Evolutionary conservation across 2,113 vertebrate genomes (phyloP).

Genomic region (Callipepla squamata): DNA sequence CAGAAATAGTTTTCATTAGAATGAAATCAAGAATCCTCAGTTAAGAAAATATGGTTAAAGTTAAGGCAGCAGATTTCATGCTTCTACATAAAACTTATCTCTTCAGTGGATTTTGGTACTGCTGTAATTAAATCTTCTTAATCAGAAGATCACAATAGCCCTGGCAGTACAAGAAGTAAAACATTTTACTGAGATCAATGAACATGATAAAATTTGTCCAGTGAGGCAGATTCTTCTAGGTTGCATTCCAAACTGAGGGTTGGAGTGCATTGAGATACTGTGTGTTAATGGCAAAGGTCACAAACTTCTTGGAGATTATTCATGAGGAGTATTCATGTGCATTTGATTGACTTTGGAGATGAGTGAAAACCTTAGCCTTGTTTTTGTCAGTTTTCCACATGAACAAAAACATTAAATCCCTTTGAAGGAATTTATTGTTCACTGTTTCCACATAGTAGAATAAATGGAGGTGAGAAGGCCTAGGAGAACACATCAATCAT

Average conservation of each 20-base stretch:
- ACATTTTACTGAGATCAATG: not conserved
- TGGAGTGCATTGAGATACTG: not conserved
- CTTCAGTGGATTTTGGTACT: not conserved
- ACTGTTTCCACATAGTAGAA: not conserved
- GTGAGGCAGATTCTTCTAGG: not conserved
- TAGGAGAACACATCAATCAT: not conserved
- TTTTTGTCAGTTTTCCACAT: not conserved
- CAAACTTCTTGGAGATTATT: not conserved
- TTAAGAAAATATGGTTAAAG: not conserved
- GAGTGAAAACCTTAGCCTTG: not conserved
- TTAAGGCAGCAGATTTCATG: not conserved
- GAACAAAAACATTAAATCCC: not conserved
- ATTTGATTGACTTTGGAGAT: not conserved
- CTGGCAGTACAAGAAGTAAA: not conserved
- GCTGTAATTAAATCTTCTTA: not conserved
- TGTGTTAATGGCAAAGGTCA: not conserved
- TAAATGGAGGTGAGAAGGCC: not conserved
- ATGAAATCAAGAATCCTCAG: not conserved
- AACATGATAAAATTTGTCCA: not conserved
- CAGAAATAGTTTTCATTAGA: not conserved
- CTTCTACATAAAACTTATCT: not conserved
- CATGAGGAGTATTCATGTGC: not conserved
- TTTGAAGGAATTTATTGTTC: not conserved
- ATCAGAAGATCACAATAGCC: not conserved
- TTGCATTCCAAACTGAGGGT: not conserved